A percentile compares a stretch with the other conserved stretches of the same genome.
Evolutionary conservation across 2,113 vertebrate genomes (phyloP).

Genomic region (Gnathonemus longibarbis): DNA sequence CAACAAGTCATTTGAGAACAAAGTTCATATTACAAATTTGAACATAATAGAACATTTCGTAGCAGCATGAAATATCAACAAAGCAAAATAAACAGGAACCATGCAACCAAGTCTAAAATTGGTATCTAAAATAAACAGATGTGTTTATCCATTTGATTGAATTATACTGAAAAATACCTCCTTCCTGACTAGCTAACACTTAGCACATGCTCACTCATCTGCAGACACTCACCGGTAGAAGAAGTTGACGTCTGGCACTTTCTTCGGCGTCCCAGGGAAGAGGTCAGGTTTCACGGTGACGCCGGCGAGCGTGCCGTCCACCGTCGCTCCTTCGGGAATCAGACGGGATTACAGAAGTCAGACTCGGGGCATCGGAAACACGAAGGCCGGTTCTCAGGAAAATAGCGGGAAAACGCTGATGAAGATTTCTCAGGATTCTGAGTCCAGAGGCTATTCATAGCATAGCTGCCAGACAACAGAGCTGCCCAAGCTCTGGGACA

Average conservation of each 20-base stretch:
- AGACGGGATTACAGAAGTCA: background rate
- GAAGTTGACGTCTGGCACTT: slow-evolving; percentile 67
- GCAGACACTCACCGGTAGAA: slow-evolving; percentile 64
- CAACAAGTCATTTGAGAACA: background rate
- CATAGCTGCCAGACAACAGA: background rate
- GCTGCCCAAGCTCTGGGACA: background rate
- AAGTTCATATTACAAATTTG: background rate
- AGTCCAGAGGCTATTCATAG: background rate
- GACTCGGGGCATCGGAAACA: background rate
- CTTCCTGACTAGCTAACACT: background rate
- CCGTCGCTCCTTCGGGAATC: slow-evolving; percentile 58
- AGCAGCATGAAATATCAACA: background rate
- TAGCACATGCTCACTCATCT: background rate
- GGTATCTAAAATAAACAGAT: background rate
- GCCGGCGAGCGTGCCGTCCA: slow-evolving; percentile 52
- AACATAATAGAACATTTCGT: background rate
- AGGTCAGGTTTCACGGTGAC: slow-evolving; percentile 58
- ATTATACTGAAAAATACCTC: background rate
- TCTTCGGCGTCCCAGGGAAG: slow-evolving; percentile 54
- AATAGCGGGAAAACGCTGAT: background rate
- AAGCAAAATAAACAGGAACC: slow-evolving; percentile 7
- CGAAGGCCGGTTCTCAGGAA: background rate
- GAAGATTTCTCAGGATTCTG: background rate
- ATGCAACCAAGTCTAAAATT: background rate
- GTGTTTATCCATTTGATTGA: slow-evolving; percentile 9